Conservation (phyloP, 2,888 invertebrate species). For the Ophion obscuratus region DNA sequence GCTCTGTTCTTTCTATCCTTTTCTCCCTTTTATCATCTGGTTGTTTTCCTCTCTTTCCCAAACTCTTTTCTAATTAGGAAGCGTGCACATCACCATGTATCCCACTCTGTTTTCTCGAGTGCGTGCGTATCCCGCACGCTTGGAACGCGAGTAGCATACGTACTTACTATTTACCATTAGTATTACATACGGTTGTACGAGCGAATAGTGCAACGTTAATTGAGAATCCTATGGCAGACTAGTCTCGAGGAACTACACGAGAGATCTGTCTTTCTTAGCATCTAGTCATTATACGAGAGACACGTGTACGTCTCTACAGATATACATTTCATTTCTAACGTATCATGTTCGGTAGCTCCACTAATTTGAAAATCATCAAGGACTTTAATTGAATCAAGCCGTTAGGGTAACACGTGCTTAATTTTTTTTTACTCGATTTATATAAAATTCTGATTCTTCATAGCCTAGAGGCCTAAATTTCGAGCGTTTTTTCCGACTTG, state of each 20-base stretch:
- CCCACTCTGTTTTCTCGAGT: neutral
- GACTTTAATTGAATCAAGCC: neutral
- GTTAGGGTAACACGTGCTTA: neutral
- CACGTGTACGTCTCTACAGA: conserved; percentile 21
- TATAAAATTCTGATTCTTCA: neutral
- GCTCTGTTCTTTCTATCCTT: neutral
- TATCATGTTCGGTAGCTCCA: conserved; percentile 2
- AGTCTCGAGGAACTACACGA: conserved; percentile 37
- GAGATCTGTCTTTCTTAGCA: conserved; percentile 36
- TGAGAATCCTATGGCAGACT: conserved; percentile 47
- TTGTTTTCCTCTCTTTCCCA: neutral
- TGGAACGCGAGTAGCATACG: conserved; percentile 31
- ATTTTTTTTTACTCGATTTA: neutral
- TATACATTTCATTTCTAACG: conserved; percentile 5
- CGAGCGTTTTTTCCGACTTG: too few relatives aligned
- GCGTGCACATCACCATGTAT: neutral
- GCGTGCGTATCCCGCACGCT: conserved; percentile 17
- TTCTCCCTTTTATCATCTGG: neutral
- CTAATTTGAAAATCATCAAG: conserved; percentile 17
- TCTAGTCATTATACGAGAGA: conserved; percentile 44
- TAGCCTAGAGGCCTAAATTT: too few relatives aligned
- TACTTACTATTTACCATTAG: conserved; percentile 43
- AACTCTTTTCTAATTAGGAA: conserved; percentile 2
- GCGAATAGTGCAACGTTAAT: conserved; percentile 59
- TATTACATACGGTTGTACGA: conserved; percentile 41